Evolutionary conservation across 1,140 invertebrate species (phyloP), one percentile per base, ranked within the genome.

Genomic region (Matsumurasca onukii): DNA sequence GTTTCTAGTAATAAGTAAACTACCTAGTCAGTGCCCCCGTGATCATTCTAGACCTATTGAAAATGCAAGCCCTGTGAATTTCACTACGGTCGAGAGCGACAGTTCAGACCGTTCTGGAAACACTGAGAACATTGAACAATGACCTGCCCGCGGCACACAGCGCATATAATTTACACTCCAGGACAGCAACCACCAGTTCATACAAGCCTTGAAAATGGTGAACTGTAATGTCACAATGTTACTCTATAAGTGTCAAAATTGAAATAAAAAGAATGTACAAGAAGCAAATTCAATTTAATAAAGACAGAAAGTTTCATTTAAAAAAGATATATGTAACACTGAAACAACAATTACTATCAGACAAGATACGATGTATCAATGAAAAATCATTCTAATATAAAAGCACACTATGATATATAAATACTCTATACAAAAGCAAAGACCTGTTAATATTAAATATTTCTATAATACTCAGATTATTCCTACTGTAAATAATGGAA

Each of bases 391-490:
- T 27, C 25, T 24, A 22, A 59, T 65, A 65, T 39, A 65, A 65
- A 65, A 65, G 62, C 62, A 65, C 62, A 48, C 62, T 65, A 65
- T n/a, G 62, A 39, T 65, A 65, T 65, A 65, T 65, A 65, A 65
- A 65, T 65, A 45, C 20, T 65, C 62, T 65, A 65, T 65, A 65
- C 62, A 65, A 65, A 65, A 65, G 62, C 62, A 45, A 65, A 48
- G 3, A 48, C 27, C 62, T 65, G 30, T 15, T 27, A 59, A 27
- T 12, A 39, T 52, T 3, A 59, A 59, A 13, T 25, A 5, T 59
- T 29, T 22, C 22, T 59, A 12, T 29, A 51, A 3, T 59, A 59
- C 22, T 39, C 17, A 39, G 5, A 29, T 59, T 59, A 27, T 13
- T 59, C 24, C 55, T 59, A 59, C 5, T 59, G 30, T 59, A 59